Percentiles rank a stretch among this genome's conserved stretches.
These are phyloP conservation scores for Pissodes strobi DNA, from an alignment of 1,140 invertebrate species.

Conservation along the genomic window DNA sequence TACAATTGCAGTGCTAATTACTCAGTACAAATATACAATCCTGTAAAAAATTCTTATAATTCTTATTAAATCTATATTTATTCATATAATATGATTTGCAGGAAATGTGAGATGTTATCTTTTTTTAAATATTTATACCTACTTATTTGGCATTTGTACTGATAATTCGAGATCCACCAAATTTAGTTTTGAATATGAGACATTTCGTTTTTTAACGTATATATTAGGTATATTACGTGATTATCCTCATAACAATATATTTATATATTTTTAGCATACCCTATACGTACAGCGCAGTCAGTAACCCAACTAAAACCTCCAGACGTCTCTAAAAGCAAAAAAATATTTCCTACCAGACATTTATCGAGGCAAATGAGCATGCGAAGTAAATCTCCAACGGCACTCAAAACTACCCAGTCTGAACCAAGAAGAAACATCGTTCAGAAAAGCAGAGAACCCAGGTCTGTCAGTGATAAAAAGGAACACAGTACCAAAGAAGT, in stretches of 20 bases:
- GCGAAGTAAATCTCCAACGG: constrained; percentile 23
- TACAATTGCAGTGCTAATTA: too few species aligned
- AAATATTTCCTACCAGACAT: background rate
- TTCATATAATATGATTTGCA: too few species aligned
- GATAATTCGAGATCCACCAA: too few species aligned
- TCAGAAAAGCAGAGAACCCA: background rate
- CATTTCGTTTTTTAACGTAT: too few species aligned
- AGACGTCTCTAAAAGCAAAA: background rate
- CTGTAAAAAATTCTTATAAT: too few species aligned
- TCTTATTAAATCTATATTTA: too few species aligned
- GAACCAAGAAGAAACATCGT: background rate
- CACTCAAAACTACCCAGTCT: background rate
- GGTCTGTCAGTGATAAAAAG: background rate
- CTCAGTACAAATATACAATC: too few species aligned
- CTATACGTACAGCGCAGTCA: constrained; percentile 12
- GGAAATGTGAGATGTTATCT: too few species aligned
- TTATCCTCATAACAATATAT: background rate
- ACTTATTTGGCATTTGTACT: background rate
- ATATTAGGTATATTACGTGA: too few species aligned
- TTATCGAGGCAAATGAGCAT: constrained; percentile 35
- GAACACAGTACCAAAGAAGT: background rate
- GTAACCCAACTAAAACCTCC: constrained; percentile 3
- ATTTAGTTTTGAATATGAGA: too few species aligned
- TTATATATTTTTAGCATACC: constrained; percentile 8
- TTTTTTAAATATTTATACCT: background rate